These are phyloP conservation scores for Sisyra nigra DNA, from an alignment of 2,888 invertebrate genomes.

Conservation along the genomic window DNA sequence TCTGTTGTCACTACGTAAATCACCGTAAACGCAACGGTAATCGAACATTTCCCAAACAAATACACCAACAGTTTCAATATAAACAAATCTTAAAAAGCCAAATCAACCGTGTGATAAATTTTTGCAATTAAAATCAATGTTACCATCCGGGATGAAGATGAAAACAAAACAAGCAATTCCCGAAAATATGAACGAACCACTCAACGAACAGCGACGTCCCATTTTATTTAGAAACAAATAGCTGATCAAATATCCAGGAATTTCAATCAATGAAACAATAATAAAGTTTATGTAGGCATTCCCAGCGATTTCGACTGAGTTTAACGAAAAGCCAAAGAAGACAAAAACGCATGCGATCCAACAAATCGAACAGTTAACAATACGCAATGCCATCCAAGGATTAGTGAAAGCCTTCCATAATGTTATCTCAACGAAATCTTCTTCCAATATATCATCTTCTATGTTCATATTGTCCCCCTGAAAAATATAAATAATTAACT, in stretches of 20 bases:
- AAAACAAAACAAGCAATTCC: slow-evolving; percentile 32
- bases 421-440: neutral
- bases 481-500: neutral
- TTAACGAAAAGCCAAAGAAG: slow-evolving; percentile 65
- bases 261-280: slow-evolving; percentile 47
- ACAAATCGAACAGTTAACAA: slow-evolving; percentile 55
- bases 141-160: neutral
- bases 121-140: slow-evolving; percentile 8
- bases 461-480: too few species aligned
- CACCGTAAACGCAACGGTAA: too few species aligned
- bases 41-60: too few species aligned
- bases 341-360: slow-evolving; percentile 67
- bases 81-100: slow-evolving; percentile 13
- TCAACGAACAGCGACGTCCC: slow-evolving; percentile 46
- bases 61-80: too few species aligned
- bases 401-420: neutral
- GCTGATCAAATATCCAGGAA: slow-evolving; percentile 53
- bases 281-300: slow-evolving; percentile 68
- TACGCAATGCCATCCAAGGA: slow-evolving; percentile 25
- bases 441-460: neutral
- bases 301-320: slow-evolving; percentile 57
- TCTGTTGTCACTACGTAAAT: slow-evolving; percentile 51
- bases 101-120: neutral
- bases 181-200: slow-evolving; percentile 42
- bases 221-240: slow-evolving; percentile 43